Conservation (phyloP, 2,888 invertebrate genomes). For the Heliconius sara region DNA sequence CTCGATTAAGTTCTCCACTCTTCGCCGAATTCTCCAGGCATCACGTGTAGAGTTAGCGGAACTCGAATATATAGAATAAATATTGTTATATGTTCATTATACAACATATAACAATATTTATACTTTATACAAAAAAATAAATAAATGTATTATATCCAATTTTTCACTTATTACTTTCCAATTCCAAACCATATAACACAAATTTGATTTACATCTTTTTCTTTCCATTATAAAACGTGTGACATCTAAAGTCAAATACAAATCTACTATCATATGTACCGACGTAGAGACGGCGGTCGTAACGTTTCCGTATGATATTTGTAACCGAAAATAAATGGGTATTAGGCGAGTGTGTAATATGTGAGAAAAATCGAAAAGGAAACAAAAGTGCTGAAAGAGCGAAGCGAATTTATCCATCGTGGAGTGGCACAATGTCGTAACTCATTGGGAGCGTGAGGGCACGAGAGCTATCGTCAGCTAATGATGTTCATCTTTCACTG, state of each 20-base stretch:
- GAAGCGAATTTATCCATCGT: constrained; percentile 39
- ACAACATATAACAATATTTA: too few species aligned
- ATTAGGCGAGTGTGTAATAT: constrained; percentile 12
- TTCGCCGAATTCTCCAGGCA: too few species aligned
- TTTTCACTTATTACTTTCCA: too few species aligned
- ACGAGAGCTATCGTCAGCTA: constrained; percentile 48
- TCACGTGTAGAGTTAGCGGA: too few species aligned
- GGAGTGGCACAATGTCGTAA: constrained; percentile 52
- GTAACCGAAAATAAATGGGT: neutral
- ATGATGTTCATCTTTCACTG: constrained; percentile 55
- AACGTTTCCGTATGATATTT: neutral
- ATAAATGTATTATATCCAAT: too few species aligned
- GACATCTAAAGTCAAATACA: neutral
- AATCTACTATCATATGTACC: neutral
- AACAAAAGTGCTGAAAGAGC: constrained; percentile 44
- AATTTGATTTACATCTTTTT: neutral
- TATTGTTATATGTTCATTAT: too few species aligned
- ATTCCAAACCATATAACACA: too few species aligned
- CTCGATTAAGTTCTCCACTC: too few species aligned
- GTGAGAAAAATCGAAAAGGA: constrained; percentile 28
- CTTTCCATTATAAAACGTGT: too few species aligned
- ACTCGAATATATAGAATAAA: too few species aligned
- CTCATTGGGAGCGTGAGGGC: constrained; percentile 51
- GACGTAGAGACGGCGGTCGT: neutral
- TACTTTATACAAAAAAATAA: too few species aligned